A percentile compares a stretch with the other conserved stretches of the same genome.
phyloP scores from a whole-genome alignment of 2,888 invertebrate species.

The Tridacna gigas region DNA sequence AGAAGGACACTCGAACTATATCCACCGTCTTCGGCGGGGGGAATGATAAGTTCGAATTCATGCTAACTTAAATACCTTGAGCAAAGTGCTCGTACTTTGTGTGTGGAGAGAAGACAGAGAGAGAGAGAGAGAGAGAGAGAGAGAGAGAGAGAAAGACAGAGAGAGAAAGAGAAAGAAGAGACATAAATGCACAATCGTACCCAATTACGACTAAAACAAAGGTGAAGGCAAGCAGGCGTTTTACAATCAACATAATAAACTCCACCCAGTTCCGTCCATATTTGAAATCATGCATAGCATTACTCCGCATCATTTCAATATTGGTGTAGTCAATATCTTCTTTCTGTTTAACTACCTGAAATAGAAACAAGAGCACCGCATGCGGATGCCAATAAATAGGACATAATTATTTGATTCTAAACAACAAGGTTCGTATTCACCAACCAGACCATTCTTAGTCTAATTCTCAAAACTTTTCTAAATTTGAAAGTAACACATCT shows the following conservation, averaged over 20 bases:
- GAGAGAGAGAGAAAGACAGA: too few species aligned
- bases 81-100: too few species aligned
- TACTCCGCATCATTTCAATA: conserved; percentile 77
- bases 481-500: too few species aligned
- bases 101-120: too few species aligned
- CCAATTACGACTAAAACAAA: conserved; percentile 87
- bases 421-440: too few species aligned
- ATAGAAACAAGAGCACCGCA: not conserved
- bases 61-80: not conserved
- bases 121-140: too few species aligned
- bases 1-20: too few species aligned
- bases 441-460: too few species aligned
- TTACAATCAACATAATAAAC: conserved; percentile 85
- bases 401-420: too few species aligned
- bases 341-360: conserved; percentile 70
- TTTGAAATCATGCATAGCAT: conserved; percentile 78
- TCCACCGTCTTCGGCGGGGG: too few species aligned
- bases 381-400: not conserved
- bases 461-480: too few species aligned
- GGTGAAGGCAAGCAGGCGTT: conserved; percentile 87
- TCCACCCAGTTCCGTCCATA: conserved; percentile 69
- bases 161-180: too few species aligned
- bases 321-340: conserved; percentile 77
- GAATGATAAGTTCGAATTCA: not conserved
- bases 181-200: conserved; percentile 64